phyloP scores from a whole-genome alignment of 2,113 vertebrate species.

The Guaruba guarouba region DNA sequence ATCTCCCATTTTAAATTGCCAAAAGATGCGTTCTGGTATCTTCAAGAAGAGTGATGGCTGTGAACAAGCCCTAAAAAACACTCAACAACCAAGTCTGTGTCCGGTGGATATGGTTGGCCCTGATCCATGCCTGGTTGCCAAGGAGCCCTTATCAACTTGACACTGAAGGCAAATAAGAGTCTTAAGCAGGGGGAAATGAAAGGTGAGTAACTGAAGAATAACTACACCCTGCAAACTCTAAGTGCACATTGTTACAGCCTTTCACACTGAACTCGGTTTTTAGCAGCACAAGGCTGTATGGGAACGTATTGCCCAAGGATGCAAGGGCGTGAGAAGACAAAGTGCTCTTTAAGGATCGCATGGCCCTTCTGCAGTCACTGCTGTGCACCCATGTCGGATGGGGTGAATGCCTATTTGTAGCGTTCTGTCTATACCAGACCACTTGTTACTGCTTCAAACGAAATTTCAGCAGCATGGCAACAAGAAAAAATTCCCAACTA shows the following conservation, averaged over 20 bases:
- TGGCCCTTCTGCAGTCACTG: background rate
- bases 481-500: background rate
- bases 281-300: background rate
- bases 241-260: background rate
- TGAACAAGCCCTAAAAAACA: background rate
- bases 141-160: background rate
- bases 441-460: background rate
- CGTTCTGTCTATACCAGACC: background rate
- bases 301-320: background rate
- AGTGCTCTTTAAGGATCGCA: background rate
- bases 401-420: background rate
- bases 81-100: background rate
- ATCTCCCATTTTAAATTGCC: background rate
- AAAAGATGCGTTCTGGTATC: background rate
- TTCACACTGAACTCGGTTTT: background rate
- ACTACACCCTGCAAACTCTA: background rate
- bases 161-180: background rate
- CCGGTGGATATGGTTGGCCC: background rate
- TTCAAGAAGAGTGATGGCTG: background rate
- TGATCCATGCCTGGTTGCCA: background rate
- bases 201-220: background rate
- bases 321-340: background rate
- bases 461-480: background rate
- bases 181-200: background rate
- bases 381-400: rapidly evolving